These are phyloP conservation scores for Coptotermes formosanus DNA, from an alignment of 1,140 invertebrate genomes.

Conservation along the genomic window DNA sequence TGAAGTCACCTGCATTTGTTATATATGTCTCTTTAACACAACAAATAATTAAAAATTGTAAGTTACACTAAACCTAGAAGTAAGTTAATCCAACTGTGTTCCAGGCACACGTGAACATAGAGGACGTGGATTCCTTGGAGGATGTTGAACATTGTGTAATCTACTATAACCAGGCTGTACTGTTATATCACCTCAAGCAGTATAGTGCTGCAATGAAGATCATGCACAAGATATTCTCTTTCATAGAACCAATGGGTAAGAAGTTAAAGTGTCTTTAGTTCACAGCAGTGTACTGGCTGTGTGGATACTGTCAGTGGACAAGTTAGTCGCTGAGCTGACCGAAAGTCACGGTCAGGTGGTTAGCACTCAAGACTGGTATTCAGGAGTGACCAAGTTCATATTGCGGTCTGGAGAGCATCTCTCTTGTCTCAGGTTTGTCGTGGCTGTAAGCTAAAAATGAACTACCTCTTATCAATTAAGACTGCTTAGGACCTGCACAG, in stretches of 20 bases:
- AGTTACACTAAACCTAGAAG: not conserved
- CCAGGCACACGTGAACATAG: slow-evolving; percentile 51
- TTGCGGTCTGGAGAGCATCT: too few relatives aligned
- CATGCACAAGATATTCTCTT: slow-evolving; percentile 70
- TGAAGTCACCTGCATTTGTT: too few relatives aligned
- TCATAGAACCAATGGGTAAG: slow-evolving; percentile 74
- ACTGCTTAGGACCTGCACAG: too few relatives aligned
- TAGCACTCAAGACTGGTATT: too few relatives aligned
- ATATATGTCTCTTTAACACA: too few relatives aligned
- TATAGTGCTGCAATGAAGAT: slow-evolving; percentile 71
- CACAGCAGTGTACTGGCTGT: not conserved
- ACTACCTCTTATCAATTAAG: too few relatives aligned
- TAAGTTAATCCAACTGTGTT: slow-evolving; percentile 29
- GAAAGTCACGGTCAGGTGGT: too few relatives aligned
- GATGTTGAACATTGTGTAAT: slow-evolving; percentile 69
- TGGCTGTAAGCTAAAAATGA: too few relatives aligned
- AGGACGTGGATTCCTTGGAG: slow-evolving; percentile 57
- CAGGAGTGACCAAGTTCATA: too few relatives aligned
- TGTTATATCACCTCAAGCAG: slow-evolving; percentile 77
- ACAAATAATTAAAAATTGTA: not conserved
- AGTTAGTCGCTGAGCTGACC: too few relatives aligned
- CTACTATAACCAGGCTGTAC: slow-evolving; percentile 79
- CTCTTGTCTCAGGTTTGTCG: too few relatives aligned
- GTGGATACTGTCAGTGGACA: too few relatives aligned
- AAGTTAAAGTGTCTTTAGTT: slow-evolving; percentile 27